Percentiles rank a stretch among this genome's conserved stretches.
Conservation (phyloP, 2,797 vertebrate genomes). For the Gambusia yucatana region DNA sequence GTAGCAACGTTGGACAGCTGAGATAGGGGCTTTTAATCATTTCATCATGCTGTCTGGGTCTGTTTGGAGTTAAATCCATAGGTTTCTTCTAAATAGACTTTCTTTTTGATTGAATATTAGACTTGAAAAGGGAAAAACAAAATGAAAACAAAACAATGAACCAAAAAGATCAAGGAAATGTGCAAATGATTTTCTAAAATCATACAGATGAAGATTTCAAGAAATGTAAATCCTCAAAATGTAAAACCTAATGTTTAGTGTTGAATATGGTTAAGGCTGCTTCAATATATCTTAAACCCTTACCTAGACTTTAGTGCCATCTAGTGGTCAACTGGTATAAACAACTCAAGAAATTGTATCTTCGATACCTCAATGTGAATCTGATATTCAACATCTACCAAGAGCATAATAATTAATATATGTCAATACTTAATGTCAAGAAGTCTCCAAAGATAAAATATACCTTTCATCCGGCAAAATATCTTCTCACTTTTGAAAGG, state of each 20-base stretch:
- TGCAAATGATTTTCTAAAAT: not conserved
- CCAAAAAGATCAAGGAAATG: not conserved
- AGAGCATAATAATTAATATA: not conserved
- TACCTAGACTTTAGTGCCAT: constrained; percentile 26
- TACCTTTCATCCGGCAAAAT: not conserved
- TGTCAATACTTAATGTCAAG: not conserved
- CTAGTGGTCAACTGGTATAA: constrained; percentile 30
- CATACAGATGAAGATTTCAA: not conserved
- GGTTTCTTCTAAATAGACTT: not conserved
- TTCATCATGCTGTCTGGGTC: not conserved
- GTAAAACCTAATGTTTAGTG: not conserved
- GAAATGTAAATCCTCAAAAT: not conserved
- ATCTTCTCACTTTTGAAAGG: not conserved
- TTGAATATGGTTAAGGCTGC: not conserved
- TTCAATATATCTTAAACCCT: not conserved
- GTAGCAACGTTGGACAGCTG: not conserved
- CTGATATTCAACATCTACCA: not conserved
- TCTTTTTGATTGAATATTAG: not conserved
- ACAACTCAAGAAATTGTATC: not conserved
- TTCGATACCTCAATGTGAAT: too few species aligned
- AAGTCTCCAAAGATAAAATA: not conserved
- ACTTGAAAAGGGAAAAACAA: not conserved
- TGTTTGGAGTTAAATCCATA: too few species aligned
- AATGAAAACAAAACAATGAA: not conserved
- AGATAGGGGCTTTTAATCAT: not conserved